A percentile compares a stretch with the other conserved stretches of the same genome.
phyloP scores from a whole-genome alignment of 2,888 invertebrate species.

The Eulithis prunata region DNA sequence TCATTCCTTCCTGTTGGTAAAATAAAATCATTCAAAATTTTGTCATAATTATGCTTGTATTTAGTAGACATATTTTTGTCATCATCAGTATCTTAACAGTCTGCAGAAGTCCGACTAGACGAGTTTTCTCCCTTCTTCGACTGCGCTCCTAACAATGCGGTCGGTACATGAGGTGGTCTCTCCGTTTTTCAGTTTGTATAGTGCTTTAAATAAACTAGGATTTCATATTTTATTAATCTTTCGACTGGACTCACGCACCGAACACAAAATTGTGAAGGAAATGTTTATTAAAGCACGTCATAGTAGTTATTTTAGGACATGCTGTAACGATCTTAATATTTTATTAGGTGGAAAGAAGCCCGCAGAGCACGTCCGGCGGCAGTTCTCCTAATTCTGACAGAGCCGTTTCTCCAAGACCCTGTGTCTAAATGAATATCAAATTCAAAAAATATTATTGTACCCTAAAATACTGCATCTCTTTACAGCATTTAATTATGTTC shows the following conservation, averaged over 20 bases:
- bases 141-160: too few species aligned
- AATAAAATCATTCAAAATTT: too few species aligned
- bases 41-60: too few species aligned
- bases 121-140: too few species aligned
- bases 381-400: slow-evolving; percentile 75
- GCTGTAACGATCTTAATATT: slow-evolving; percentile 39
- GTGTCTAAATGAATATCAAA: slow-evolving; percentile 39
- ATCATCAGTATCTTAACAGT: too few species aligned
- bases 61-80: too few species aligned
- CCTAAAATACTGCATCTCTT: background rate
- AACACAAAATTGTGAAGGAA: slow-evolving; percentile 16
- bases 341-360: slow-evolving; percentile 74
- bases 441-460: background rate
- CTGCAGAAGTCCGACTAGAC: too few species aligned
- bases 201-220: slow-evolving; percentile 2
- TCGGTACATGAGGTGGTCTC: too few species aligned
- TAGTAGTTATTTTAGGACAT: slow-evolving; percentile 33
- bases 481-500: background rate
- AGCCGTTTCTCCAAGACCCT: slow-evolving; percentile 57
- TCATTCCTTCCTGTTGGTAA: too few species aligned
- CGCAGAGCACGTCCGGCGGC: slow-evolving; percentile 74
- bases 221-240: slow-evolving; percentile 4
- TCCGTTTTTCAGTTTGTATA: too few species aligned
- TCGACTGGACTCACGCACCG: background rate
- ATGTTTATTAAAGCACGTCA: slow-evolving; percentile 23